phyloP scores from a whole-genome alignment of 2,888 invertebrate species.

The Quadroppia sp. region DNA sequence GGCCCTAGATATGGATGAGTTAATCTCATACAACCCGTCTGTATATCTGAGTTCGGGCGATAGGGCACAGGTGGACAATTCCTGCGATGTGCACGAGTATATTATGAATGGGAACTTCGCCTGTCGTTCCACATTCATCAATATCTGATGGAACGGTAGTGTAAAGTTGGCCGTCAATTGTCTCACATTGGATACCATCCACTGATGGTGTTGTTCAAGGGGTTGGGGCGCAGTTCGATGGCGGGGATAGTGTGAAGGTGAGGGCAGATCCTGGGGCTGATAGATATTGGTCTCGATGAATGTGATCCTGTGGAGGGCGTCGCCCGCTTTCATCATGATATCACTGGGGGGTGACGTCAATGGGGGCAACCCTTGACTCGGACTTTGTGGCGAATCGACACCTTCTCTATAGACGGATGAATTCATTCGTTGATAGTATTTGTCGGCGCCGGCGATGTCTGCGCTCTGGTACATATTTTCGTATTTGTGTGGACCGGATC shows the following conservation, averaged over 20 bases:
- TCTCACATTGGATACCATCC: constrained; percentile 36
- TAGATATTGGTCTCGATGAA: constrained; percentile 44
- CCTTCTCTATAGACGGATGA: not conserved
- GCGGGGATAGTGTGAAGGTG: constrained; percentile 26
- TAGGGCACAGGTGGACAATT: constrained; percentile 8
- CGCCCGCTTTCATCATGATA: not conserved
- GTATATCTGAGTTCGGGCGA: constrained; percentile 41
- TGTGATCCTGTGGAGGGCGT: constrained; percentile 39
- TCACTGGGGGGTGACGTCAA: constrained; percentile 39
- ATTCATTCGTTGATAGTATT: not conserved
- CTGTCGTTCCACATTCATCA: constrained; percentile 44
- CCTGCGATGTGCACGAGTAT: constrained; percentile 18
- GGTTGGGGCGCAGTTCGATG: constrained; percentile 29
- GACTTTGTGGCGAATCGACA: constrained; percentile 1
- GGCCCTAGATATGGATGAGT: constrained; percentile 36
- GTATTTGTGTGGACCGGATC: constrained; percentile 35
- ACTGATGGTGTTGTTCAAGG: constrained; percentile 36
- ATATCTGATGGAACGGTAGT: constrained; percentile 38
- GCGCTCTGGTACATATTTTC: not conserved
- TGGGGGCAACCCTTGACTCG: constrained; percentile 29
- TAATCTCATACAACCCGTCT: constrained; percentile 42
- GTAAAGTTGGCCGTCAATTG: constrained; percentile 38
- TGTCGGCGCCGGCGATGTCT: not conserved
- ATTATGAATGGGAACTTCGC: constrained; percentile 44
- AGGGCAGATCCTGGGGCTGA: constrained; percentile 41